These are phyloP conservation scores for Ailuropoda melanoleuca DNA, from an alignment of 2,113 vertebrate genomes.

Conservation along the genomic window DNA sequence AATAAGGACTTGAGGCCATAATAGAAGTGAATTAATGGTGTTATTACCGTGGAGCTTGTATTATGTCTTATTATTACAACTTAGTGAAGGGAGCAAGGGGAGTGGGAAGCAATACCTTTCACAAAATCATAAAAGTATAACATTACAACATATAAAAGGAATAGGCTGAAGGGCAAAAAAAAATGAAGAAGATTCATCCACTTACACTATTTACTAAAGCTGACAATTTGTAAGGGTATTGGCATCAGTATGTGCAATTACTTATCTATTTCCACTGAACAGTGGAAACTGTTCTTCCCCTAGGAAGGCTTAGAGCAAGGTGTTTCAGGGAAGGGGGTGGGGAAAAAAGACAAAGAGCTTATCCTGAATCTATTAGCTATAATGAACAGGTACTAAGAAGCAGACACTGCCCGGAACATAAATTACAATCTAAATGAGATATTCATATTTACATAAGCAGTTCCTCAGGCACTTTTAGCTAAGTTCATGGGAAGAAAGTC, in stretches of 20 bases:
- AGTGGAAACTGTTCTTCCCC: slow-evolving; percentile 8
- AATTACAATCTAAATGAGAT: slow-evolving; percentile 71
- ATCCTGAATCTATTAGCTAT: slow-evolving; percentile 15
- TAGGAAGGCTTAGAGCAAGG: slow-evolving; percentile 49
- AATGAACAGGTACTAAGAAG: slow-evolving; percentile 64
- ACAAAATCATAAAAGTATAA: slow-evolving; percentile 58
- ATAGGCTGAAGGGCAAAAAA: slow-evolving; percentile 31
- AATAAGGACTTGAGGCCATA: background rate
- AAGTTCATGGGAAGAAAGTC: slow-evolving; percentile 45
- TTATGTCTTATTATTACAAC: slow-evolving; percentile 28
- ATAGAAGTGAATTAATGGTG: slow-evolving; percentile 31
- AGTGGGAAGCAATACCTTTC: background rate
- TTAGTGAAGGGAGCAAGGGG: background rate
- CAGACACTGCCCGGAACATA: slow-evolving; percentile 31
- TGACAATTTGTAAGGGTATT: slow-evolving; percentile 61
- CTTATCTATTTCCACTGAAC: slow-evolving; percentile 29
- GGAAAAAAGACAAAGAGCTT: background rate
- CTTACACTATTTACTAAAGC: slow-evolving; percentile 47
- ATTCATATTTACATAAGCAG: slow-evolving; percentile 43
- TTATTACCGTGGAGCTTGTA: background rate
- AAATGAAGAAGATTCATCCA: slow-evolving; percentile 19
- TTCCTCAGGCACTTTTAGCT: background rate
- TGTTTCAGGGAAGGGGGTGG: background rate
- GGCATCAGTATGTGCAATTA: slow-evolving; percentile 58
- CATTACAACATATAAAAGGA: slow-evolving; percentile 52